Base-by-base conservation (phyloP, 2,113 vertebrate genomes). In the Noturus placidus region DNA sequence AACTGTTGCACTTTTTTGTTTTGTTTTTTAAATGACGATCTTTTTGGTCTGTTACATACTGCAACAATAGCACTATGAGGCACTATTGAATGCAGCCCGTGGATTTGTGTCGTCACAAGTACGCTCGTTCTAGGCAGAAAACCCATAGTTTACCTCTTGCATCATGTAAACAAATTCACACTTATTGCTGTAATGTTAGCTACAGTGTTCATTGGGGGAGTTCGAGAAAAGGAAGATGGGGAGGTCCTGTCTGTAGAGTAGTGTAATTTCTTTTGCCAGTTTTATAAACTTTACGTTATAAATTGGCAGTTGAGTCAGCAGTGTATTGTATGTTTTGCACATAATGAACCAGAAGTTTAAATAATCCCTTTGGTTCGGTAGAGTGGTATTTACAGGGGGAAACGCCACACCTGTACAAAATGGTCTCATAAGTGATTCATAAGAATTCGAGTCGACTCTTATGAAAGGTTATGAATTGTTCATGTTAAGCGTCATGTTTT, bases 241-340 rank as follows among this genome's bases (percentile, higher is more conserved):
- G 88, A 65, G 46, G 46, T 79, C 87, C 86, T 88, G 86, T 87
- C 76, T 88, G 59, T 85, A 89, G 81, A n/a, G 50, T 56, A 79
- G 50, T 86, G 84, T 89, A 86, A 57, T 88, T 93, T 93, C 30
- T n/a, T 91, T 89, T 91, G 91, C 90, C 87, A 19, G 88, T 92
- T 93, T 93, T 87, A 79, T 91, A 81, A 82, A 54, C 89, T 90
- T 91, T 76, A n/a, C 59, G 56, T 86, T 85, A 52, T 82, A 74
- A 84, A 87, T 87, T 83, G 85, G 83, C 89, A 76, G 85, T 63
- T 57, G 78, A 87, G 78, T 83, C 86, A 85, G 82, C 86, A 83
- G 82, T 87, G 88, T 89, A 92, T 93, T 95, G 93, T 95, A 95
- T 93, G 94, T 96, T 96, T 95, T 96, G 95, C 95, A 96, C 95